These are phyloP conservation scores for Babylonia areolata DNA, from an alignment of 1,140 invertebrate species.

Conservation along the genomic window DNA sequence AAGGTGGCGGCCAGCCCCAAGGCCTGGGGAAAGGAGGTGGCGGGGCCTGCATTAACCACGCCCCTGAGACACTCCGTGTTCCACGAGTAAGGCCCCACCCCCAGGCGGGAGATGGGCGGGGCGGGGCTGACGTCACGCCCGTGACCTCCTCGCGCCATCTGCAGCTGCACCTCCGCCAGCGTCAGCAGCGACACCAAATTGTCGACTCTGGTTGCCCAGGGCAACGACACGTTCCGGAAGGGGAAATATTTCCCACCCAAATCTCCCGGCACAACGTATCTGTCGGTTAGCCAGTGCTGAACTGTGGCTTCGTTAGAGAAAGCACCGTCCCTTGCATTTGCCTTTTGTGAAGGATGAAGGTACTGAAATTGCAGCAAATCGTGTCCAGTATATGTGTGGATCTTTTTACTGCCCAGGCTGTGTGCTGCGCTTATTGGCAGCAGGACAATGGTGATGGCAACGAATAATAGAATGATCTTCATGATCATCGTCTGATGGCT, in stretches of 20 bases:
- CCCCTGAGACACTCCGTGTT: conserved; percentile 72
- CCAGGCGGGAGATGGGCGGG: conserved; percentile 64
- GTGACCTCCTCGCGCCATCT: conserved; percentile 69
- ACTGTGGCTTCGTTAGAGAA: no score
- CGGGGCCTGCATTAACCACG: conserved; percentile 59
- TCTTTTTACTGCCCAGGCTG: no score
- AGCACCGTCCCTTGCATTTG: no score
- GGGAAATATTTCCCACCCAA: conserved; percentile 21
- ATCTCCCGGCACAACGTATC: no score
- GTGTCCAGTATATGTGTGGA: no score
- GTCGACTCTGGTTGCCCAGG: conserved; percentile 62
- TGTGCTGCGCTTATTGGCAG: no score
- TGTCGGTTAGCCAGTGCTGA: no score
- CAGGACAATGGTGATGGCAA: no score
- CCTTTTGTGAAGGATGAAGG: no score
- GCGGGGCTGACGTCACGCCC: conserved; percentile 63
- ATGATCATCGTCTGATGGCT: no score
- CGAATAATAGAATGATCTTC: no score
- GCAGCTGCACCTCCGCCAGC: conserved; percentile 65
- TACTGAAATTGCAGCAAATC: no score
- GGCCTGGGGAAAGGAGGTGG: conserved; percentile 71
- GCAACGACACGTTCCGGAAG: conserved; percentile 62
- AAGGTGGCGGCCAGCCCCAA: conserved; percentile 70
- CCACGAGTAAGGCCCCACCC: conserved; percentile 70
- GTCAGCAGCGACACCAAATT: conserved; percentile 68